Evolutionary conservation across 2,797 vertebrate genomes (phyloP).

Genomic region (Arremon brunneinucha): DNA sequence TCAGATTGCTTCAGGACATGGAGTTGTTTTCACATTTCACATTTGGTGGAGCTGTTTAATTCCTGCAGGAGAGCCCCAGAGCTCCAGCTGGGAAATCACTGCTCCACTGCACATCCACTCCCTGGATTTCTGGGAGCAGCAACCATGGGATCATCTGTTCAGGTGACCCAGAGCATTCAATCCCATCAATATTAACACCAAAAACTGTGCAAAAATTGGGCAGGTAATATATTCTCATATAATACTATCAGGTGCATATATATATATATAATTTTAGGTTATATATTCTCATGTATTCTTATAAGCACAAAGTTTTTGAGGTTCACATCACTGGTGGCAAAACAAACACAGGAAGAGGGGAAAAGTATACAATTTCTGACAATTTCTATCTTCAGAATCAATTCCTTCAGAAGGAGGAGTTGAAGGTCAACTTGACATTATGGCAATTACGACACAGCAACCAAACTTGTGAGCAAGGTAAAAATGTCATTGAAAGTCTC

Average conservation of each 20-base stretch:
- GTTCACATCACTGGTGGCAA: not conserved
- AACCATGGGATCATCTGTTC: not conserved
- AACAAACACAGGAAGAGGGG: not conserved
- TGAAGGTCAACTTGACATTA: not conserved
- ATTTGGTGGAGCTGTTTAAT: not conserved
- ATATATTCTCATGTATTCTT: not conserved
- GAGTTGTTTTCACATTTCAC: not conserved
- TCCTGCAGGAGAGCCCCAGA: not conserved
- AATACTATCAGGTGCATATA: not conserved
- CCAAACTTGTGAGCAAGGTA: not conserved
- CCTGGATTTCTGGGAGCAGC: not conserved
- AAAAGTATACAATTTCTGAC: not conserved
- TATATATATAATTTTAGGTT: not conserved
- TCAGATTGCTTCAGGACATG: not conserved
- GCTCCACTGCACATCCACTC: not conserved
- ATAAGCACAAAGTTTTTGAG: not conserved
- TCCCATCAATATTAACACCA: too few relatives aligned
- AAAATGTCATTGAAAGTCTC: not conserved
- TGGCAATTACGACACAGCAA: not conserved
- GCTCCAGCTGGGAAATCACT: not conserved
- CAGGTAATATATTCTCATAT: not conserved
- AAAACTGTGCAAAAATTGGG: not conserved
- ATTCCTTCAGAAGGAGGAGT: not conserved
- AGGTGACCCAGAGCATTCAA: not conserved
- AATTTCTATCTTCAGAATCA: not conserved